Evolutionary conservation across 2,888 invertebrate species (phyloP), one percentile per base, ranked within the genome.

Genomic region (Gandaritis pyraliata): DNA sequence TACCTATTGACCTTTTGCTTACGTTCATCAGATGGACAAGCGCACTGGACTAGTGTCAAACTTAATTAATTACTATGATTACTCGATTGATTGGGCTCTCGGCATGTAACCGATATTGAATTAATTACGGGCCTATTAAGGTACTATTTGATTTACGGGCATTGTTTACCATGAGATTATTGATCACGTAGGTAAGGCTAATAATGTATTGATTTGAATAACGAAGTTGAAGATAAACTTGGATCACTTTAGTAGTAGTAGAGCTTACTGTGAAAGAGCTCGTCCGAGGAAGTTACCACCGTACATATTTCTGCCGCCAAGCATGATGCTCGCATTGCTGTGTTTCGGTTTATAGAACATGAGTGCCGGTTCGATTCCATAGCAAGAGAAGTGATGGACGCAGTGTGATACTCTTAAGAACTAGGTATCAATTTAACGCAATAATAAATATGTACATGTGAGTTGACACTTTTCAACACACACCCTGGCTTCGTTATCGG

Each of bases 51-150:
- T 75, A 71, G 70, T 74, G 81, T 82, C 83, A 79, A 83, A 82
- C 79, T 70, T 75, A 87, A 88, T 86, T 88, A 88, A 88, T 88
- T 86, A 82, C 75, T 71, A 73, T 76, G 75, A 86, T 85, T 85
- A 86, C 74, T 77, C 81, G 80, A 86, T 86, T 87, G 85, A 88
- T 87, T 82, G 80, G 76, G 64, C 68, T 69, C 77, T 69, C 71
- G 75, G 76, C 75, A 70, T 81, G 85, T 76, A 74, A 77, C 78
- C 76, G 78, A 78, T 81, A 82, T 82, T 75, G 73, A 80, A 83
- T 84, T 84, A 83, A 86, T 84, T 81, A 78, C 70, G 67, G 65
- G 56, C 47, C 63, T 56, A 64, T 64, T 68, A 68, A 66, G 65
- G 70, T 55, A 67, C 69, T 69, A 61, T 64, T 71, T 72, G 65